Evolutionary conservation across 35 echinoderm and acorn worm genomes (phyloP), one percentile per base, ranked within the genome.

Genomic region (Heliocidaris tuberculata): DNA sequence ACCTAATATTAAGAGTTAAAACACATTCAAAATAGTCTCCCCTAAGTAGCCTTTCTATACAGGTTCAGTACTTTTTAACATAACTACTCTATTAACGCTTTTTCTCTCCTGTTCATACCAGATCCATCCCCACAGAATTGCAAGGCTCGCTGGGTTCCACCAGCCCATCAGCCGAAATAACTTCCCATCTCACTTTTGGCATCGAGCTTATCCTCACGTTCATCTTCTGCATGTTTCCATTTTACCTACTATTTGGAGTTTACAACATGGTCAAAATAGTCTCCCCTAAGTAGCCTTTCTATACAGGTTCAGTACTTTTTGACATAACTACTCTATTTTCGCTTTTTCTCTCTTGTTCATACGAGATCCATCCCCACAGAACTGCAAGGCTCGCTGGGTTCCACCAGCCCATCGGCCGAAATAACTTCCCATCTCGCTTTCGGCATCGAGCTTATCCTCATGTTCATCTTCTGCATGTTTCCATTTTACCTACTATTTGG

Each of bases 171-270:
- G 13, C 50, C 5, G 71, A 96, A 92, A 95, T 98, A 21, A 94
- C 95, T 29, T 92, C 96, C 32, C 97, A 97, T 95, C 96, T 95
- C 48, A 96, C 96, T 2, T 97, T 98, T 31, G 97, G 97, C 17
- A 93, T 98, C 86, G 97, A 98, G 61, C 95, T 96, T 7, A 90
- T 96, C 27, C 70, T 96, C n/a, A 97, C 97, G 2, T 98, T 97
- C 56, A 71, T 98, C 47, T 42, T 42, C 35, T 42, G 35, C 35
- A 42, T 42, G 35, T 42, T 42, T 42, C 35, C 35, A 1, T 42
- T 42, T 42, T 42, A 42, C 35, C 35, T 42, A 42, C 35, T 42
- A 42, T 42, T 42, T 42, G 3, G 35, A 42, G 35, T 42, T 42
- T 42, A 1, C 0, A 42, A 42, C 35, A 42, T 42, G 35, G 35